phyloP scores from a whole-genome alignment of 1,140 invertebrate species.

The Euwallacea similis region DNA sequence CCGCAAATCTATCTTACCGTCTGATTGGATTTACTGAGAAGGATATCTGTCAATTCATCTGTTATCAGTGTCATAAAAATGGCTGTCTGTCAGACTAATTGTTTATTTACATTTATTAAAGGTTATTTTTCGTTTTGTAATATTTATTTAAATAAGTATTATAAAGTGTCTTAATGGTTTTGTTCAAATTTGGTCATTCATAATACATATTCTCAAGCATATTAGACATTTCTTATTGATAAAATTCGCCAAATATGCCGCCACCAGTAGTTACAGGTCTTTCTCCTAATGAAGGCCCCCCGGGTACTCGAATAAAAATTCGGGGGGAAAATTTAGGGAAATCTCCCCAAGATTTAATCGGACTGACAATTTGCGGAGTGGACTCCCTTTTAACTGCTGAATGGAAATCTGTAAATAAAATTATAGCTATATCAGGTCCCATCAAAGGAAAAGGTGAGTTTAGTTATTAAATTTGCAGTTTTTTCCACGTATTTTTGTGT shows the following conservation, averaged over 20 bases:
- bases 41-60: too few species aligned
- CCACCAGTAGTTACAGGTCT: constrained; percentile 93
- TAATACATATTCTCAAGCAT: too few species aligned
- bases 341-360: constrained; percentile 81
- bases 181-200: too few species aligned
- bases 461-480: background rate
- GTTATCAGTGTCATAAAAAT: too few species aligned
- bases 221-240: too few species aligned
- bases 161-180: too few species aligned
- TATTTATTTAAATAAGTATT: too few species aligned
- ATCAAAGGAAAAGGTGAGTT: constrained; percentile 78
- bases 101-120: too few species aligned
- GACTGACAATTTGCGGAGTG: constrained; percentile 91
- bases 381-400: constrained; percentile 94
- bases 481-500: background rate
- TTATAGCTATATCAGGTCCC: constrained; percentile 90
- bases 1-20: too few species aligned
- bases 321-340: constrained; percentile 93
- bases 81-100: too few species aligned
- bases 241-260: constrained; percentile 62
- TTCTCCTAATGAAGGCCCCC: constrained; percentile 96
- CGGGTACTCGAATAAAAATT: constrained; percentile 93
- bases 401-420: constrained; percentile 98
- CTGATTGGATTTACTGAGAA: too few species aligned
- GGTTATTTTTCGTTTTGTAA: too few species aligned